Conservation (phyloP, 2,888 invertebrate species). For the Eristalinus sepulchralis region DNA sequence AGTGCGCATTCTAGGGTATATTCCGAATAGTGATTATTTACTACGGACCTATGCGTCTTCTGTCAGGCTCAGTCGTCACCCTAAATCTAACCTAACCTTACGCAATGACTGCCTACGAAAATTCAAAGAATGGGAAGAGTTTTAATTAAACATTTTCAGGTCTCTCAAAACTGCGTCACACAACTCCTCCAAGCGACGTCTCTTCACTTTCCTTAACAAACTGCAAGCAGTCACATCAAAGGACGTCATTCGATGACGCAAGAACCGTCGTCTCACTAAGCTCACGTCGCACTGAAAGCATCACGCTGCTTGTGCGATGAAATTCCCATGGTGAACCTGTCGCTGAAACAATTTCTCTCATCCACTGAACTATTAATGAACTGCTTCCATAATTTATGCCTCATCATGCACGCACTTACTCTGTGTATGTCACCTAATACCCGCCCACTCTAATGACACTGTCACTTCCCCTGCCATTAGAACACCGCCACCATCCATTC, state of each 20-base stretch:
- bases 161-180: too few relatives aligned
- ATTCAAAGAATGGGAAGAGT: too few relatives aligned
- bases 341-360: background rate
- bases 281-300: background rate
- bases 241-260: background rate
- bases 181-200: too few relatives aligned
- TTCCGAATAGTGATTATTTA: too few relatives aligned
- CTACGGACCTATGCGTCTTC: too few relatives aligned
- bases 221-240: background rate
- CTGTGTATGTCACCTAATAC: slow-evolving; percentile 6
- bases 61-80: too few relatives aligned
- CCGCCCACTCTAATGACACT: slow-evolving; percentile 28
- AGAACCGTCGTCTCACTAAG: background rate
- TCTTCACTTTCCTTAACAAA: background rate
- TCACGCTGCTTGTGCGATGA: background rate
- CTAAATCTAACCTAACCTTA: too few relatives aligned
- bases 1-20: too few relatives aligned
- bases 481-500: background rate
- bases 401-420: slow-evolving; percentile 16
- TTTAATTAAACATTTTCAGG: too few relatives aligned
- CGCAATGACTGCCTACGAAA: too few relatives aligned
- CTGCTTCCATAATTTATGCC: slow-evolving; percentile 28
- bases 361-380: slow-evolving; percentile 13
- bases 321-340: background rate
- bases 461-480: slow-evolving; percentile 16